A percentile compares a stretch with the other conserved stretches of the same genome.
phyloP scores from a whole-genome alignment of 2,797 vertebrate genomes.

The Poecilia picta region DNA sequence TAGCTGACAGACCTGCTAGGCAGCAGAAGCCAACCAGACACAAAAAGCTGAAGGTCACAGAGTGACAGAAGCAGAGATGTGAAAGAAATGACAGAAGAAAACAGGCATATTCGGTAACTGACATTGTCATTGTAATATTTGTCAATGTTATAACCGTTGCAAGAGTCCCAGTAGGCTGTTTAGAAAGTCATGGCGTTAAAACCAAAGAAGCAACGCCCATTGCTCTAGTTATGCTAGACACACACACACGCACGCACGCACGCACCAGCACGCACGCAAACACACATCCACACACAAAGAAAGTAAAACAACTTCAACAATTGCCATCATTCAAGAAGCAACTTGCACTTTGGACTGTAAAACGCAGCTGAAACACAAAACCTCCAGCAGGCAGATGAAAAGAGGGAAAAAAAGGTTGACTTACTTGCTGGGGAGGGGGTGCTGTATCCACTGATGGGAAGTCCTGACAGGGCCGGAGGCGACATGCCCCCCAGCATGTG shows the following conservation, averaged over 20 bases:
- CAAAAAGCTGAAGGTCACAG: neutral
- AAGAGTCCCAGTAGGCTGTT: neutral
- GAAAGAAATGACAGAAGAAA: neutral
- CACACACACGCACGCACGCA: neutral
- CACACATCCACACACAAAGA: neutral
- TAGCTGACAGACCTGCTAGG: too few species aligned
- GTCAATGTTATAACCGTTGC: neutral
- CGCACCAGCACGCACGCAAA: neutral
- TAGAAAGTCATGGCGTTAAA: neutral
- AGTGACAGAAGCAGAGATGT: neutral
- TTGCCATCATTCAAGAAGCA: slow-evolving; percentile 23
- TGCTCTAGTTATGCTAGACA: neutral
- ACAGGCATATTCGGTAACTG: neutral
- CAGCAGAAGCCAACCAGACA: neutral
- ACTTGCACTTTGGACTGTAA: slow-evolving; percentile 2
- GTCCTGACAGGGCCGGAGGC: slow-evolving; percentile 86
- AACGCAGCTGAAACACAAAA: slow-evolving; percentile 2
- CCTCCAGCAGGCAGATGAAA: neutral
- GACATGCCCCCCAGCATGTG: slow-evolving; percentile 94
- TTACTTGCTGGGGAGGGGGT: slow-evolving; percentile 97
- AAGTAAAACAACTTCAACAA: slow-evolving; percentile 18
- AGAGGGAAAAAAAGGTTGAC: slow-evolving; percentile 63
- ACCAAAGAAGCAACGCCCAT: neutral
- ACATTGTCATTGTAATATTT: neutral
- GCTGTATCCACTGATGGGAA: slow-evolving; percentile 95